These are phyloP conservation scores for Squalus acanthias DNA, from an alignment of 2,797 vertebrate species.

Conservation along the genomic window DNA sequence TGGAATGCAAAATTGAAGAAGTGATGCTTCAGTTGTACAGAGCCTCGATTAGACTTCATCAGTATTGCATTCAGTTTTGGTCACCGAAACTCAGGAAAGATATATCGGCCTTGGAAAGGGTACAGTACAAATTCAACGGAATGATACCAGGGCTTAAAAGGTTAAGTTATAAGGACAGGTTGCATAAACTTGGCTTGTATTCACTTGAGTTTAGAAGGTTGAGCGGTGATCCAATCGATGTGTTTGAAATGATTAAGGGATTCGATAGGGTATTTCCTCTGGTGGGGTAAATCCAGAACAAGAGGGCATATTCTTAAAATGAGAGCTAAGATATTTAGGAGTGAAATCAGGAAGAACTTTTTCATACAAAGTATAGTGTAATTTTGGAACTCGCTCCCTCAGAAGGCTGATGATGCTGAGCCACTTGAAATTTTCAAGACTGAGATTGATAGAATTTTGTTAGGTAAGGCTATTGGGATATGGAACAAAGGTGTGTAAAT, in stretches of 20 bases:
- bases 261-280: not conserved
- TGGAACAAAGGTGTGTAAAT: not conserved
- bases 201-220: too few species aligned
- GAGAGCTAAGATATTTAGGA: not conserved
- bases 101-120: not conserved
- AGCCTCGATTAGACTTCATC: too few species aligned
- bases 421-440: not conserved
- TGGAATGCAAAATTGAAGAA: too few species aligned
- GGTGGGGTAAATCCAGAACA: not conserved
- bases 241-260: too few species aligned
- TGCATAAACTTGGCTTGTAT: too few species aligned
- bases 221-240: too few species aligned
- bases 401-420: not conserved
- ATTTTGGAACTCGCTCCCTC: too few species aligned
- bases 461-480: not conserved
- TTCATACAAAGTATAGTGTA: not conserved
- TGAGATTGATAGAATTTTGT: not conserved
- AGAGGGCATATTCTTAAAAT: not conserved
- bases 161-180: not conserved
- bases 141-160: not conserved
- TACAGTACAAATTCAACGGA: not conserved
- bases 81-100: too few species aligned
- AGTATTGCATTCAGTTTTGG: too few species aligned
- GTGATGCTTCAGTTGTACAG: too few species aligned
- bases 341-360: not conserved